Conservation (phyloP, 2,888 invertebrate species). For the Allophyes oxyacanthae region DNA sequence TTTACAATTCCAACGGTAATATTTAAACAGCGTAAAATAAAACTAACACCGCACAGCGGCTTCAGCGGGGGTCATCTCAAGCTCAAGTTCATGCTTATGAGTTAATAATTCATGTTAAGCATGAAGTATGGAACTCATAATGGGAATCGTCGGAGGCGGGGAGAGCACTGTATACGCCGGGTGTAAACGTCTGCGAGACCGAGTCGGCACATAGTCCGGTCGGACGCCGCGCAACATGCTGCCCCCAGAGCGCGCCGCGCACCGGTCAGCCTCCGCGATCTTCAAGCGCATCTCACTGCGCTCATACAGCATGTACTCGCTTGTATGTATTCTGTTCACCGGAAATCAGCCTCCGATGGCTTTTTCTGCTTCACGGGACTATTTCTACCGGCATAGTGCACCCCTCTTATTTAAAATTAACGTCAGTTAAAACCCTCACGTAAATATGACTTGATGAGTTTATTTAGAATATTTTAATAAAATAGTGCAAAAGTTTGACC, state of each 20-base stretch:
- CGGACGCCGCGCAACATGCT: constrained; percentile 83
- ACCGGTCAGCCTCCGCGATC: constrained; percentile 82
- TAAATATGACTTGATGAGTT: neutral
- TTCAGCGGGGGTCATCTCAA: constrained; percentile 7
- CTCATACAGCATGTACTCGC: constrained; percentile 84
- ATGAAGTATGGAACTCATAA: constrained; percentile 62
- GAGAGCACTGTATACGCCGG: constrained; percentile 64
- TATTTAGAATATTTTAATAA: neutral
- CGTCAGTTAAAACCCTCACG: neutral
- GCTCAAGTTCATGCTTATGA: constrained; percentile 34
- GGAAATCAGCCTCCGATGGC: constrained; percentile 6
- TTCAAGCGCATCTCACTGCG: constrained; percentile 83
- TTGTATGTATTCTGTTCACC: constrained; percentile 78
- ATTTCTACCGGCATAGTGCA: constrained; percentile 12
- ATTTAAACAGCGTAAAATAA: too few species aligned
- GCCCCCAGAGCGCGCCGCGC: constrained; percentile 83
- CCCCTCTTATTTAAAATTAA: neutral
- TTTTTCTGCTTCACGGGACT: constrained; percentile 7
- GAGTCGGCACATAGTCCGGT: constrained; percentile 71
- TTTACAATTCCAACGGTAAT: too few species aligned
- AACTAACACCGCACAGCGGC: neutral
- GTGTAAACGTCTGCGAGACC: constrained; percentile 48
- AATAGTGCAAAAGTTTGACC: neutral
- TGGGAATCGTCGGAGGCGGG: constrained; percentile 70
- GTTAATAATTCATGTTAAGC: constrained; percentile 31